phyloP scores from a whole-genome alignment of 2,888 invertebrate genomes.

The Eupithecia tripunctaria region DNA sequence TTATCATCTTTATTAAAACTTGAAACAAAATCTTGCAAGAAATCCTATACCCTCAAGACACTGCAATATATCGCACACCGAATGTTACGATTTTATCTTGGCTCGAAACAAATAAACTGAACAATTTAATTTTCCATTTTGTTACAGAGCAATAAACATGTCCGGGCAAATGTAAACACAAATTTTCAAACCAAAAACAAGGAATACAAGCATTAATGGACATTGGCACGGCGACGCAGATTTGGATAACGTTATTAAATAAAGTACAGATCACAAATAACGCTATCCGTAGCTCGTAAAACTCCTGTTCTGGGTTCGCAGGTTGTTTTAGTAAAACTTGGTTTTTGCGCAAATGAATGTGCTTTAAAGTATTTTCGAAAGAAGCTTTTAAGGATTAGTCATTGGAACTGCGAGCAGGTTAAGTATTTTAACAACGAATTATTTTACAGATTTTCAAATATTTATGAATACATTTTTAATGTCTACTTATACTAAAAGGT shows the following conservation, averaged over 20 bases:
- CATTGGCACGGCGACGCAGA: constrained; percentile 63
- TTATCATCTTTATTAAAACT: constrained; percentile 4
- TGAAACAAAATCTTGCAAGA: constrained; percentile 11
- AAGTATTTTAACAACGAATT: neutral
- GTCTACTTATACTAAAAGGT: constrained; percentile 2
- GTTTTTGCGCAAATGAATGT: constrained; percentile 12
- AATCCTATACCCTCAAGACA: constrained; percentile 11
- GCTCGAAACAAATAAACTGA: constrained; percentile 21
- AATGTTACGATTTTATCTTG: constrained; percentile 26
- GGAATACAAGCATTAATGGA: constrained; percentile 62
- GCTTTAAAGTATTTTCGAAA: neutral
- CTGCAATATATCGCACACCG: constrained; percentile 19
- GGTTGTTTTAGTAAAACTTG: constrained; percentile 45
- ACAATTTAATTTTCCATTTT: constrained; percentile 34
- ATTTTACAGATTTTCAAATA: neutral
- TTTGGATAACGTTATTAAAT: constrained; percentile 75
- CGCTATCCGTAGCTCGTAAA: constrained; percentile 67
- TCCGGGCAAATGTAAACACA: constrained; percentile 46
- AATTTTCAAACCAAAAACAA: constrained; percentile 57
- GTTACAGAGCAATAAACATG: constrained; percentile 35
- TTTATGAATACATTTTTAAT: neutral
- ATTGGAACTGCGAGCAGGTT: neutral
- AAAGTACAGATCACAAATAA: constrained; percentile 71
- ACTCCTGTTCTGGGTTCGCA: constrained; percentile 64
- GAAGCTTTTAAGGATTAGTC: constrained; percentile 14